Percentiles rank a stretch among this genome's conserved stretches.
phyloP scores from a whole-genome alignment of 2,888 invertebrate genomes.

The Phania funesta region DNA sequence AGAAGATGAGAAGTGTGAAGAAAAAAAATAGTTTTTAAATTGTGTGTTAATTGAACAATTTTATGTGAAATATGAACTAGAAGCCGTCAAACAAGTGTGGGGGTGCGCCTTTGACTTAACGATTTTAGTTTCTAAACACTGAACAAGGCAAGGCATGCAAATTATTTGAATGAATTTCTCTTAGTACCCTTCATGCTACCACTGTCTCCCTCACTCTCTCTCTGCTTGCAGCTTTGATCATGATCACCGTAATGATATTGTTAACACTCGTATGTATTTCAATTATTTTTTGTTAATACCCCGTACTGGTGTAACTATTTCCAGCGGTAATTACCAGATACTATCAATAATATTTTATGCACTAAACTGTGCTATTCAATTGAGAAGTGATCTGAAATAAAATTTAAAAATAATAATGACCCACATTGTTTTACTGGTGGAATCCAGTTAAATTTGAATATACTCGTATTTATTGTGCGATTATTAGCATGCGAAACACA shows the following conservation, averaged over 20 bases:
- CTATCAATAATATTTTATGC: background rate
- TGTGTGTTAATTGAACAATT: conserved; percentile 56
- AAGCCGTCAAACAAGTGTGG: conserved; percentile 36
- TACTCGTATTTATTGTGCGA: background rate
- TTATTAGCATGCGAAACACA: background rate
- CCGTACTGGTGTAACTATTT: background rate
- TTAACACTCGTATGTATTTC: too few relatives aligned
- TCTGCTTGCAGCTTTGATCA: background rate
- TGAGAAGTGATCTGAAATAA: conserved; percentile 4
- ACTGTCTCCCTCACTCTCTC: background rate
- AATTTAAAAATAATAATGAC: conserved; percentile 26
- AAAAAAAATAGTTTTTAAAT: conserved; percentile 42
- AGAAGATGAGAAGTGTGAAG: conserved; percentile 33
- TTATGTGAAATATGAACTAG: conserved; percentile 42
- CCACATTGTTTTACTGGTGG: background rate
- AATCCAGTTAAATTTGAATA: background rate
- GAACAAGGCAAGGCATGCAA: conserved; percentile 38
- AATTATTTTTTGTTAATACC: too few relatives aligned
- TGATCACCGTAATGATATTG: conserved; percentile 11
- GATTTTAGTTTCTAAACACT: conserved; percentile 26
- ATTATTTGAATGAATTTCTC: conserved; percentile 35
- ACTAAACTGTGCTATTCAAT: conserved; percentile 26
- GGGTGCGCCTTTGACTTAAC: conserved; percentile 29
- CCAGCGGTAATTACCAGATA: conserved; percentile 1
- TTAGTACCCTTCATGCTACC: background rate